Evolutionary conservation across 2,113 vertebrate species (phyloP).

Genomic region (Theristicus caerulescens): DNA sequence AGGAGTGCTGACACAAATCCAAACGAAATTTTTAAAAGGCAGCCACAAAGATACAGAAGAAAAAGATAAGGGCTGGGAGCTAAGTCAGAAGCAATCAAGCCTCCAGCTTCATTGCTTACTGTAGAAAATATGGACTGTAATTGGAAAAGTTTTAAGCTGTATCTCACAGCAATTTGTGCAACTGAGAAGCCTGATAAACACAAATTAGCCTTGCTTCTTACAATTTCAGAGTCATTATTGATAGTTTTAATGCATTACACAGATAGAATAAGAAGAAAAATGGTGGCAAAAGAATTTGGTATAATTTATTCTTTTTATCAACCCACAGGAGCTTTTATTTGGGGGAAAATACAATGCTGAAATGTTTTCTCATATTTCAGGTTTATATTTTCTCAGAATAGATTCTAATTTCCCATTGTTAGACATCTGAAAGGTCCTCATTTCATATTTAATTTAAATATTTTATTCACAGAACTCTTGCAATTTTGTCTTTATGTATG

Average conservation of each 20-base stretch:
- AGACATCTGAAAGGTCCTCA: neutral
- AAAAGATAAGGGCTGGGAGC: neutral
- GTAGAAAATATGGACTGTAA: neutral
- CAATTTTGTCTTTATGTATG: neutral
- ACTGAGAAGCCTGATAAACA: constrained; percentile 12
- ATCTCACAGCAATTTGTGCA: constrained; percentile 12
- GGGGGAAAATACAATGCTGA: neutral
- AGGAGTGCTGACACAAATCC: constrained; percentile 5
- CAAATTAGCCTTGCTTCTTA: constrained; percentile 6
- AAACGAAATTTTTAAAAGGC: neutral
- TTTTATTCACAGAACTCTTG: neutral
- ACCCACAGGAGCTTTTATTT: neutral
- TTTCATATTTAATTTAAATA: neutral
- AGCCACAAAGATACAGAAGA: neutral
- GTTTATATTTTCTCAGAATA: neutral
- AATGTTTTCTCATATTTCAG: neutral
- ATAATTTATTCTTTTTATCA: neutral
- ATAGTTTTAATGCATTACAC: constrained; percentile 24
- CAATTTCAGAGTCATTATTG: neutral
- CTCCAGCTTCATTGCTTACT: neutral
- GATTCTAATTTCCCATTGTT: neutral
- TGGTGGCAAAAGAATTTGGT: neutral
- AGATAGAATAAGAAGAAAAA: constrained; percentile 9
- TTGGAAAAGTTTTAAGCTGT: constrained; percentile 14
- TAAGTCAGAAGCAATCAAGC: neutral